Base-by-base conservation (phyloP, 2,113 vertebrate genomes). In the Dissostichus mawsoni region DNA sequence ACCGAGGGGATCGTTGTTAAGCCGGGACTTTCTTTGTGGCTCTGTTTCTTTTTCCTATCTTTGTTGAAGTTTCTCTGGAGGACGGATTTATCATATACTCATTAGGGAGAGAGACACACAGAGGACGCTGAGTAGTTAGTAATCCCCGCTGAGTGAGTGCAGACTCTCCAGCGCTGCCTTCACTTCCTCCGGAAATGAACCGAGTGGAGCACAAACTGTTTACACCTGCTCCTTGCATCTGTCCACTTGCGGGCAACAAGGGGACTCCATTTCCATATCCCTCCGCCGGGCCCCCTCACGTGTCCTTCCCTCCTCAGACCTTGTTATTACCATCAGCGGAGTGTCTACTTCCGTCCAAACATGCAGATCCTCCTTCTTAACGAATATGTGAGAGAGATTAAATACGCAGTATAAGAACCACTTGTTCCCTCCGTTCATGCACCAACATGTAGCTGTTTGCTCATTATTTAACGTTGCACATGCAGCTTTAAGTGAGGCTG, bases 31-130 rank as follows among this genome's bases (percentile, higher is more conserved):
- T 52, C 18, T 77, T 71, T 86, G 13, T 83, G 8, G 1, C 47
- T 50, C 56, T 65, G 66, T 68, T 68, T 82, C 66, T 69, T 67
- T 10, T 78, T 74, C 66, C 68, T 58, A 64, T 88, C 83, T 81
- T 58, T 78, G 70, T 77, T 78, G 17, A 41, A 59, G 33, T 90
- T 91, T 85, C 80, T 90, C 84, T 75, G 57, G 86, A 84, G 75
- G 70, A 89, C 61, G 29, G 71, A 86, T 86, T 91, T 89, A 87
- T 81, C 72, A 83, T 85, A 36, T 86, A 85, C 63, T 85, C 87
- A 89, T 90, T 82, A 36, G 85, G 80, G 62, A 23, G 29, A 57
- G 72, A 59, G 81, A 82, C 81, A 59, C 77, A 84, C 17, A 36
- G 77, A 71, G 78, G 81, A 84, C 63, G 53, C 67, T 79, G 74